A percentile compares a stretch with the other conserved stretches of the same genome.
These are phyloP conservation scores for Cynodonichthys magdalenae DNA, from an alignment of 2,797 vertebrate species.

Conservation along the genomic window DNA sequence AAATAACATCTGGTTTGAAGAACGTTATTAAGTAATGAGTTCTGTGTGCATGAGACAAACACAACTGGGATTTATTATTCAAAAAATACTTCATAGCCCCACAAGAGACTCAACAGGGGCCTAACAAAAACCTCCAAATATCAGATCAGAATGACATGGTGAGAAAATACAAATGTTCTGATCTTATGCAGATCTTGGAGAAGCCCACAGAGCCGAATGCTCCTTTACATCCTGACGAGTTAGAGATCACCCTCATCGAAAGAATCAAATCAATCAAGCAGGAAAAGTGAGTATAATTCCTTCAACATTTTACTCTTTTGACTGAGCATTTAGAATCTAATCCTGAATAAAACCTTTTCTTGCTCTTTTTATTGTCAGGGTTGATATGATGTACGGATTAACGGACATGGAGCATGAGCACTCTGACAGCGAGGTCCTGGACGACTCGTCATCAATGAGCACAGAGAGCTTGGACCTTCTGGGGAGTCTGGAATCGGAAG, in stretches of 20 bases:
- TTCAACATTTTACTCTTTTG: background rate
- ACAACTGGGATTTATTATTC: background rate
- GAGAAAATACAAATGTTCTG: conserved; percentile 9
- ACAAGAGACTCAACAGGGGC: background rate
- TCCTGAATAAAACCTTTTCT: background rate
- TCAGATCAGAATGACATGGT: background rate
- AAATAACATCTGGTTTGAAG: conserved; percentile 1
- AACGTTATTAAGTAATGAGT: too few relatives aligned
- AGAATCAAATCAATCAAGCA: conserved; percentile 92
- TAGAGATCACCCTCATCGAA: conserved; percentile 84
- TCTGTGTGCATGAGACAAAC: background rate
- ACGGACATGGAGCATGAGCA: conserved; percentile 91
- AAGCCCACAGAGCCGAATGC: conserved; percentile 26
- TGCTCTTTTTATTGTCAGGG: conserved; percentile 71
- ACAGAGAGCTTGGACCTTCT: conserved; percentile 86
- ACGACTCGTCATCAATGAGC: conserved; percentile 87
- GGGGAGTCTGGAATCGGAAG: conserved; percentile 81
- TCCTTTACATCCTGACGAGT: conserved; percentile 58
- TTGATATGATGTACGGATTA: conserved; percentile 88
- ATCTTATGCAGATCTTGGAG: conserved; percentile 68
- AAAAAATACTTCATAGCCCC: background rate
- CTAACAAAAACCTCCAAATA: background rate
- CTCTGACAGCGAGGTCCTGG: conserved; percentile 91
- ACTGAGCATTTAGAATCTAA: background rate
- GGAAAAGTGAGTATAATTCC: conserved; percentile 86